Evolutionary conservation across 2,113 vertebrate species (phyloP), one percentile per base, ranked within the genome.

Genomic region (Vombatus ursinus): DNA sequence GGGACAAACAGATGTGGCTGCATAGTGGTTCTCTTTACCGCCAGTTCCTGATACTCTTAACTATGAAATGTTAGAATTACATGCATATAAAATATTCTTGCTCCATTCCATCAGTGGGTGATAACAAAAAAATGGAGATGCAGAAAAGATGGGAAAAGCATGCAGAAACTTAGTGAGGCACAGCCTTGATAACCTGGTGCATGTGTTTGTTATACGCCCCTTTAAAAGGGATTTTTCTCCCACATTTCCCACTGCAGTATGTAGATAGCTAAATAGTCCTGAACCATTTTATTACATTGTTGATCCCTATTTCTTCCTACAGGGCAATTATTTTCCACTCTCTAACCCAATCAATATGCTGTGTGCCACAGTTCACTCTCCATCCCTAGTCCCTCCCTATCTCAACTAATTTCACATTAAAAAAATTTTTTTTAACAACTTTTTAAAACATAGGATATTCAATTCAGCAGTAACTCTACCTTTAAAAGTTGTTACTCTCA

Each of bases 301-400:
- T 96, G 97, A 95, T 96, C 94, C 93, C 89, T 95, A 93, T 96
- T 93, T 95, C 95, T 93, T 92, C 94, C 96, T 53, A 92, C 94
- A 93, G 92, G 96, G 95, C 97, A 96, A 95, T 95, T 91, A 97
- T 97, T 97, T 97, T 97, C 98, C 96, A 96, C 95, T 94, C 93
- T 44, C 53, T 96, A 95, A 90, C 89, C 94, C 97, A 96, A 96
- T 97, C 98, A 96, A 96, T 96, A 97, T 49, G 89, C 92, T 92
- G 24, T 93, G 92, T 94, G 94, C 91, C 91, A 93, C 48, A 11
- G 52, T 61, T 90, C 48, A 89, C 92, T 94, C 68, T 61, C 90
- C 84, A 95, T 37, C 9, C 16, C 53, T 26, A 51, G 50, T 50
- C 53, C 77, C 93, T 89, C 91, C 26, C 94, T 90, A 51, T 49